Evolutionary conservation across 2,113 vertebrate species (phyloP).

Genomic region (Upupa epops): DNA sequence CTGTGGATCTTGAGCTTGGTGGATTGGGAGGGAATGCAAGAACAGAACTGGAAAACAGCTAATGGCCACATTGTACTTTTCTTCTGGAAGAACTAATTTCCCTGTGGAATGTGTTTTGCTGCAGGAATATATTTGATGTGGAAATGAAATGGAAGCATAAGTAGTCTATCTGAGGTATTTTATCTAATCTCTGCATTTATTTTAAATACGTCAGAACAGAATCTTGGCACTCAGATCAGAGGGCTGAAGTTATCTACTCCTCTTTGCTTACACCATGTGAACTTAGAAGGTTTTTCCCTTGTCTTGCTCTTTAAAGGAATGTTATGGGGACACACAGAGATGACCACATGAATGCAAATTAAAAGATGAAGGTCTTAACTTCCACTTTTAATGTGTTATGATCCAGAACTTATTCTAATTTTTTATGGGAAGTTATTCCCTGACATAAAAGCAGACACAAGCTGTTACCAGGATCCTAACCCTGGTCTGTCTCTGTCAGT

Average conservation of each 20-base stretch:
- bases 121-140: constrained; percentile 22
- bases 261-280: neutral
- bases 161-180: constrained; percentile 32
- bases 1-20: neutral
- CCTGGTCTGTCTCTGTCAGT: neutral
- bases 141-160: constrained; percentile 38
- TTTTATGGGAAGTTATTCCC: neutral
- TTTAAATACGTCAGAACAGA: constrained; percentile 12
- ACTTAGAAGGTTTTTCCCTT: neutral
- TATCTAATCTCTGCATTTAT: constrained; percentile 9
- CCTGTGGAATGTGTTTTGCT: constrained; percentile 12
- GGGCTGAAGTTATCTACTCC: constrained; percentile 1
- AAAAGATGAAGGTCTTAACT: neutral
- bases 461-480: neutral
- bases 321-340: neutral
- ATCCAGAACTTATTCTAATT: neutral
- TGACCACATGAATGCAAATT: neutral
- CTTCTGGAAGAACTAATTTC: neutral
- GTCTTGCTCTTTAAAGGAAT: neutral
- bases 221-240: neutral
- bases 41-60: neutral
- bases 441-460: neutral
- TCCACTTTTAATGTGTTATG: neutral
- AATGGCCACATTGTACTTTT: neutral
- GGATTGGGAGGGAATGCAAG: neutral